phyloP scores from a whole-genome alignment of 1,140 invertebrate genomes.

The Pseudachorutes palmiensis region DNA sequence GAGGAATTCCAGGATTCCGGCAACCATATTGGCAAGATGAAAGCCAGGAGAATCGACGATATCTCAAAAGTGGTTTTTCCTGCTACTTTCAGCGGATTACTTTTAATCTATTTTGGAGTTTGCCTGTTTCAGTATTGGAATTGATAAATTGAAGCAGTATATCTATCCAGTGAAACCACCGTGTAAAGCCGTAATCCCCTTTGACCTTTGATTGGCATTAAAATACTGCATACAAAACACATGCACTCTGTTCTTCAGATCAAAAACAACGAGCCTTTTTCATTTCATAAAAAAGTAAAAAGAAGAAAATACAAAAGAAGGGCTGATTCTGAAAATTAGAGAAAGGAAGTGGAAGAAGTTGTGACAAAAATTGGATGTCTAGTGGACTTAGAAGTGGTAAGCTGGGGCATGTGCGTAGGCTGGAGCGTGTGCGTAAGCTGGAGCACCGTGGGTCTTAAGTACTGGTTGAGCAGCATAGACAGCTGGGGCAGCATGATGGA shows the following conservation, averaged over 20 bases:
- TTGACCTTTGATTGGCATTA: too few species aligned
- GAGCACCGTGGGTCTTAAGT: not conserved
- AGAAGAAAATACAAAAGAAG: not conserved
- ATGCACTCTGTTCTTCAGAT: not conserved
- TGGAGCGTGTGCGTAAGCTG: not conserved
- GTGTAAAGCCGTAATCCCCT: too few species aligned
- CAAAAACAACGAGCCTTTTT: not conserved
- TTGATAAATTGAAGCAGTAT: too few species aligned
- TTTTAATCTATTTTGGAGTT: too few species aligned
- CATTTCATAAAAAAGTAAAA: not conserved
- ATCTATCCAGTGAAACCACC: too few species aligned
- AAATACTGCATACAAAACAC: not conserved
- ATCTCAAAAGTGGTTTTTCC: too few species aligned
- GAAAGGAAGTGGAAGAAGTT: not conserved
- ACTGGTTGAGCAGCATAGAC: not conserved
- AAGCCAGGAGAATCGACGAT: too few species aligned
- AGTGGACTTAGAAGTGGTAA: not conserved
- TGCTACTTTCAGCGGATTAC: too few species aligned
- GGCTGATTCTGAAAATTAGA: not conserved
- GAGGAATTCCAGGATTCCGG: too few species aligned
- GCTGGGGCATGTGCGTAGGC: not conserved
- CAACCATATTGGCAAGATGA: too few species aligned
- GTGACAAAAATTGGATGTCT: too few species aligned
- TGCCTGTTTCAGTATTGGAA: too few species aligned
- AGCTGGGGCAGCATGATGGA: constrained; percentile 7